Evolutionary conservation across 2,113 vertebrate genomes (phyloP).

Genomic region (Melierax canorus): DNA sequence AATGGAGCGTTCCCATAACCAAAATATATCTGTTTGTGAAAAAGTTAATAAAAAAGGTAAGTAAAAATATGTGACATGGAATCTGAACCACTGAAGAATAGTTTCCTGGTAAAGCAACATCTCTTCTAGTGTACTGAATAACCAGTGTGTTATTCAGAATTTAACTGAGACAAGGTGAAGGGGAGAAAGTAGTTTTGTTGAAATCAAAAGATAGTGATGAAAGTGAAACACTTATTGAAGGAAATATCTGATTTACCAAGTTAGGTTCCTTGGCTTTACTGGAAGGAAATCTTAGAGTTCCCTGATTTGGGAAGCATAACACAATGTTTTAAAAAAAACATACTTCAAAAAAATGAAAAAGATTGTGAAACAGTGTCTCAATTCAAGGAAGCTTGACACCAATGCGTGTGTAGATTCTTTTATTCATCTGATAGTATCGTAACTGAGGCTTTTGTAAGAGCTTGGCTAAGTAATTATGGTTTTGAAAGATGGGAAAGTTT

Average conservation of each 20-base stretch:
- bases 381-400: background rate
- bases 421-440: background rate
- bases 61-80: background rate
- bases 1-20: background rate
- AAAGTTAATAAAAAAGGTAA: background rate
- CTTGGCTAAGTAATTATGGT: background rate
- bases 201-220: background rate
- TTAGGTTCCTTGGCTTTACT: background rate
- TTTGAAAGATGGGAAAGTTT: constrained; percentile 14
- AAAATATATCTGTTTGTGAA: background rate
- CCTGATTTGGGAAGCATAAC: background rate
- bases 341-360: background rate
- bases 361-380: background rate
- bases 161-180: background rate
- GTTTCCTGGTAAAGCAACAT: background rate
- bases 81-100: background rate
- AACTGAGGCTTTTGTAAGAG: background rate
- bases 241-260: background rate
- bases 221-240: background rate
- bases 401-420: background rate
- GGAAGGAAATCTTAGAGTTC: background rate
- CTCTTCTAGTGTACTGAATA: background rate
- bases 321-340: background rate
- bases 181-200: background rate
- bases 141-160: background rate